These are phyloP conservation scores for Capromys pilorides DNA, from an alignment of 2,797 vertebrate species.

Conservation along the genomic window DNA sequence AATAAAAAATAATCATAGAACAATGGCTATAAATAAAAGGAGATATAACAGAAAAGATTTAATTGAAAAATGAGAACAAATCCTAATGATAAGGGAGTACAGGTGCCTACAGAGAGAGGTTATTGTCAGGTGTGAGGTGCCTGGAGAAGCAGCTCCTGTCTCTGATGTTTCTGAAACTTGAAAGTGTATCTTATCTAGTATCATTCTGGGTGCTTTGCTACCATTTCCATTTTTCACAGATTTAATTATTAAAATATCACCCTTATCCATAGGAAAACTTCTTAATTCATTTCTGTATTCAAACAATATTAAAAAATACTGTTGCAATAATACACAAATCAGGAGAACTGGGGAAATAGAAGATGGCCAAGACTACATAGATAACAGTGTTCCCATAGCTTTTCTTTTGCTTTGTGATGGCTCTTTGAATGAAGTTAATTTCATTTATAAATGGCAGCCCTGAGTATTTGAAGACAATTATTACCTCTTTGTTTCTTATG, in stretches of 20 bases:
- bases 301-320: background rate
- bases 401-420: background rate
- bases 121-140: background rate
- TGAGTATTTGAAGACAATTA: background rate
- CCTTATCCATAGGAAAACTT: background rate
- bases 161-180: background rate
- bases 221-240: background rate
- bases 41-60: background rate
- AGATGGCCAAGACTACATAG: background rate
- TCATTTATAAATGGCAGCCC: background rate
- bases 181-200: background rate
- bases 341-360: background rate
- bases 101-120: background rate
- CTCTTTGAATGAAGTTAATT: background rate
- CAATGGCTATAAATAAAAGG: background rate
- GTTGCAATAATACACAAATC: background rate
- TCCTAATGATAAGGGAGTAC: background rate
- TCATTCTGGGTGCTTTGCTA: background rate
- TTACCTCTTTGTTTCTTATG: background rate
- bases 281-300: background rate
- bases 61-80: background rate
- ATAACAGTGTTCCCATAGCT: background rate
- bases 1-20: background rate
- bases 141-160: background rate
- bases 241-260: constrained; percentile 7